Conservation (phyloP, 2,113 vertebrate species). For the Dipodomys stephensi region DNA sequence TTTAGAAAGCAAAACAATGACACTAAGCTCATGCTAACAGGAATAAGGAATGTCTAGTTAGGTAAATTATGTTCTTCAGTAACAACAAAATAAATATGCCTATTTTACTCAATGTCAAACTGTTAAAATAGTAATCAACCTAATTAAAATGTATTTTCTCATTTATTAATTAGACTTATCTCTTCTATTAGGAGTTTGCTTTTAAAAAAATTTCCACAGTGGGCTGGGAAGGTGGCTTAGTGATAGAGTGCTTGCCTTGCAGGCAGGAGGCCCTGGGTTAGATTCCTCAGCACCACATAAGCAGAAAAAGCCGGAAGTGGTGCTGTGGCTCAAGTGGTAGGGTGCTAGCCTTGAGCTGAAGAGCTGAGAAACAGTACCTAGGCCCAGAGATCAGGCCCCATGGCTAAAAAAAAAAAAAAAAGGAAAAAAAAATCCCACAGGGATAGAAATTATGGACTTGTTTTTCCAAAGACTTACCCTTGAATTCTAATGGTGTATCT, state of each 20-base stretch:
- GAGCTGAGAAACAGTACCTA: too few relatives aligned
- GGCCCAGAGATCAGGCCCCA: too few relatives aligned
- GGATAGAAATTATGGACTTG: not conserved
- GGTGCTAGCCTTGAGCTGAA: too few relatives aligned
- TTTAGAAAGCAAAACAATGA: slow-evolving; percentile 25
- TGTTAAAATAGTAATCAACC: slow-evolving; percentile 10
- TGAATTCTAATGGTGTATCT: slow-evolving; percentile 16
- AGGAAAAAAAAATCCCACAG: not conserved
- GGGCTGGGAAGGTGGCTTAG: too few relatives aligned
- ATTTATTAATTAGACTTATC: slow-evolving; percentile 40
- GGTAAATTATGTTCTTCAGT: not conserved
- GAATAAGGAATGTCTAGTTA: slow-evolving; percentile 48
- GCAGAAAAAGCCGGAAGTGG: too few relatives aligned
- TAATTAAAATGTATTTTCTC: not conserved
- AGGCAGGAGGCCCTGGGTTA: too few relatives aligned
- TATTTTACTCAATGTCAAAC: not conserved
- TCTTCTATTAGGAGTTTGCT: not conserved
- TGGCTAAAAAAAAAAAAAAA: too few relatives aligned
- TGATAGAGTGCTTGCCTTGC: too few relatives aligned
- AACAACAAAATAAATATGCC: not conserved
- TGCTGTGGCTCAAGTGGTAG: too few relatives aligned
- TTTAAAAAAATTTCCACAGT: not conserved
- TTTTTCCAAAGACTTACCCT: not conserved
- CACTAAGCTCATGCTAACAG: not conserved
- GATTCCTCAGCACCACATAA: too few relatives aligned